Base-by-base conservation (phyloP, 2,113 vertebrate genomes). In the Vulpes vulpes region DNA sequence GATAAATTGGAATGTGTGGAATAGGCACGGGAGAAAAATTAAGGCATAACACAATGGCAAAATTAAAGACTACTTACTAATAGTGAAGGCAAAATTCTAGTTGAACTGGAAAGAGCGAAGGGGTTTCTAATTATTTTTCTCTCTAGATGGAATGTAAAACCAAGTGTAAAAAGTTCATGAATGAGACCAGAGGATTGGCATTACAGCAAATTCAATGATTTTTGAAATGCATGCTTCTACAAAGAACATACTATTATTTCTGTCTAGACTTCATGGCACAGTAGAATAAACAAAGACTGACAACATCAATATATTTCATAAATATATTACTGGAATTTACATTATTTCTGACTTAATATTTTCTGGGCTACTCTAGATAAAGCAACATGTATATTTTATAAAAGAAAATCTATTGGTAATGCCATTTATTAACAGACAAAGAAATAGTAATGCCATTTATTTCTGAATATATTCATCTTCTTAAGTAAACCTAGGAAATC, bases 211-310 rank as follows among this genome's bases (percentile, higher is more conserved):
- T 71, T 93, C 53, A 79, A 57, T 92, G 92, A 94, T 96, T 92
- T 97, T 83, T 91, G 57, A 96, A 98, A 97, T 89, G 90, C 94
- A 64, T 76, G 84, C 38, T 60, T 94, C 76, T 79, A 86, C 97
- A 94, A 97, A 97, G 84, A 98, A 96, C 76, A 73, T 25, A 89
- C 97, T 93, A 94, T 97, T 97, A 88, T 96, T 97, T 97, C 96
- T 78, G 96, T 97, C 97, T 98, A 98, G 97, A 98, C 96, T 91
- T 74, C 11, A 38, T 78, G 89, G 95, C 84, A 97, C 35, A 85
- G 88, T 55, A 60, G 74, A 96, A 96, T 98, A 98, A 97, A 97
- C 97, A 97, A 97, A 96, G 88, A 96, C 82, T 92, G 96, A 97
- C 97, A 87, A 79, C 81, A 91, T 96, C 94, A 79, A 94, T 95